phyloP scores from a whole-genome alignment of 2,797 vertebrate species.

The Myotis planiceps region DNA sequence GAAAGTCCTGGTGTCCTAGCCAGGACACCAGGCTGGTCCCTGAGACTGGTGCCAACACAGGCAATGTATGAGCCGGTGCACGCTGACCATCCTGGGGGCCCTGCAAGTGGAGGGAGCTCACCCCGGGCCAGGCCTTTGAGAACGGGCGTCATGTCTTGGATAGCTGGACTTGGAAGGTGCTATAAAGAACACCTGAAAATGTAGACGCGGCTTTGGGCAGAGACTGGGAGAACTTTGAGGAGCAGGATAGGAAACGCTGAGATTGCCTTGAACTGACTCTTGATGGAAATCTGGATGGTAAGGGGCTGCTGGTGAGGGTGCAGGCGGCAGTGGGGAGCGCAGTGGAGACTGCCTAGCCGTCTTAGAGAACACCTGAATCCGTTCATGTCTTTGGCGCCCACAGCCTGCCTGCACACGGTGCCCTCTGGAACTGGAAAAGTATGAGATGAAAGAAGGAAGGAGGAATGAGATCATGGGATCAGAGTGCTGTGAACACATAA shows the following conservation, averaged over 20 bases:
- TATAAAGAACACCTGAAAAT: not conserved
- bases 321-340: accelerated
- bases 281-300: accelerated
- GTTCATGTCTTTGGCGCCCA: not conserved
- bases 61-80: accelerated
- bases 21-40: not conserved
- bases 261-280: not conserved
- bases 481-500: accelerated
- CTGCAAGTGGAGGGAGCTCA: accelerated
- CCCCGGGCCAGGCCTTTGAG: accelerated
- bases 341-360: not conserved
- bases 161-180: not conserved
- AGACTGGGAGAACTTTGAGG: not conserved
- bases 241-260: accelerated
- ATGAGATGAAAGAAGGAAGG: not conserved
- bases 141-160: not conserved
- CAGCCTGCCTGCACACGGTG: not conserved
- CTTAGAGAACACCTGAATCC: not conserved
- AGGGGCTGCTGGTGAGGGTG: not conserved
- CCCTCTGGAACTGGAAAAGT: not conserved
- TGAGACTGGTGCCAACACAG: not conserved
- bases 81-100: not conserved
- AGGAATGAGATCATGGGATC: not conserved
- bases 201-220: not conserved
- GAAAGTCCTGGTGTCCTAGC: not conserved